A percentile compares a stretch with the other conserved stretches of the same genome.
Evolutionary conservation across 2,888 invertebrate species (phyloP).

Genomic region (Ophion costatus): DNA sequence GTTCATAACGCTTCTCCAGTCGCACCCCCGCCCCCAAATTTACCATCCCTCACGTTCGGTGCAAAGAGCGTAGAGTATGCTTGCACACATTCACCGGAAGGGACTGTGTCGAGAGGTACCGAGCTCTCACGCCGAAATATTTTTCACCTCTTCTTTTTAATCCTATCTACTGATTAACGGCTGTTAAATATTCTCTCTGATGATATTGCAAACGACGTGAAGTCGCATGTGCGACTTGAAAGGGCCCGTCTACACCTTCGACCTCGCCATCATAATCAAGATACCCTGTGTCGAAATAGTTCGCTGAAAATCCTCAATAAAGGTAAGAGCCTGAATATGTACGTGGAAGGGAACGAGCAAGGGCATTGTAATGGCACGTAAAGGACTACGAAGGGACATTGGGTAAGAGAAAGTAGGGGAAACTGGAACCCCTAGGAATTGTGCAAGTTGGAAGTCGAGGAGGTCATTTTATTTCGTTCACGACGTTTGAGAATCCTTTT

Average conservation of each 20-base stretch:
- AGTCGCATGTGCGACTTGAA: background rate
- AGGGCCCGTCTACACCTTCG: background rate
- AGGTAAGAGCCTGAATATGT: too few species aligned
- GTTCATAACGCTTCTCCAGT: slow-evolving; percentile 51
- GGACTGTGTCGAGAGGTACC: slow-evolving; percentile 3
- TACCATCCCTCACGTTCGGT: background rate
- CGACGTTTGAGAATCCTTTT: too few species aligned
- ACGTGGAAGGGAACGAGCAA: too few species aligned
- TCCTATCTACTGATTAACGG: slow-evolving; percentile 27
- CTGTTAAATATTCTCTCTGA: slow-evolving; percentile 30
- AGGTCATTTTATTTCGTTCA: too few species aligned
- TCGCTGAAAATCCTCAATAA: too few species aligned
- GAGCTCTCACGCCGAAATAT: background rate
- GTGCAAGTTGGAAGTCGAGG: too few species aligned
- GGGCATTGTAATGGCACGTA: too few species aligned
- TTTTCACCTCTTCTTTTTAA: background rate
- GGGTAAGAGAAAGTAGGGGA: too few species aligned
- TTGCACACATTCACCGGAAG: background rate
- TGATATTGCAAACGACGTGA: slow-evolving; percentile 2
- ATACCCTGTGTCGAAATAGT: too few species aligned
- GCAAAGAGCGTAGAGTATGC: slow-evolving; percentile 24
- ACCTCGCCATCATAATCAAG: background rate
- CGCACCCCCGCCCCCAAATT: background rate
- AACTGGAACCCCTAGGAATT: too few species aligned
- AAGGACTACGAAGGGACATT: too few species aligned